phyloP scores from a whole-genome alignment of 2,888 invertebrate species.

The Cephalotes varians region DNA sequence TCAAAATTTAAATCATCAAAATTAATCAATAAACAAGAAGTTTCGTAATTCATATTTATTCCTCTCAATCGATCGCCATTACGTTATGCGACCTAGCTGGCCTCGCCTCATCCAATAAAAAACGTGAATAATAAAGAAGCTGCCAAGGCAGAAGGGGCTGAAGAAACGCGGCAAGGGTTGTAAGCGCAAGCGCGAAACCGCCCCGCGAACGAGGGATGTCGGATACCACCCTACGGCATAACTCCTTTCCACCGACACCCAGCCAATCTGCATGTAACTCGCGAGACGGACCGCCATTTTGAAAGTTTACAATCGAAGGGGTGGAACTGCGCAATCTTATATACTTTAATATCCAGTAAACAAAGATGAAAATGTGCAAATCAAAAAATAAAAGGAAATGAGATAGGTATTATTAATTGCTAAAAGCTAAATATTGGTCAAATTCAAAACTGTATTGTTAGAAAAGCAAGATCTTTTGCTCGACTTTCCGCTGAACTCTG shows the following conservation, averaged over 20 bases:
- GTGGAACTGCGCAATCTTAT: conserved; percentile 53
- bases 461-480: background rate
- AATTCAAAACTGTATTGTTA: background rate
- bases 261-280: conserved; percentile 85
- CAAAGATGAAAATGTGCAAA: background rate
- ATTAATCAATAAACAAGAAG: background rate
- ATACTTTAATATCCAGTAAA: background rate
- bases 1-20: background rate
- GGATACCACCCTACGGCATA: conserved; percentile 78
- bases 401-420: background rate
- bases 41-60: conserved; percentile 13
- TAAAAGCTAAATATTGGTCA: background rate
- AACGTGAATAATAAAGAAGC: conserved; percentile 80
- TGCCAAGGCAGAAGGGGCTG: conserved; percentile 54
- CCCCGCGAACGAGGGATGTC: conserved; percentile 79
- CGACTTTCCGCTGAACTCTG: conserved; percentile 11
- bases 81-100: conserved; percentile 68
- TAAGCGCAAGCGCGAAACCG: conserved; percentile 84
- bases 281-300: conserved; percentile 82
- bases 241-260: conserved; percentile 80
- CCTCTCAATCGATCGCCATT: conserved; percentile 69
- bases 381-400: background rate
- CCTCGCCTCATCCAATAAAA: conserved; percentile 72
- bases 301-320: conserved; percentile 79
- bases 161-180: conserved; percentile 74